These are phyloP conservation scores for Amphiprion percula DNA, from an alignment of 2,113 vertebrate species.

Conservation along the genomic window DNA sequence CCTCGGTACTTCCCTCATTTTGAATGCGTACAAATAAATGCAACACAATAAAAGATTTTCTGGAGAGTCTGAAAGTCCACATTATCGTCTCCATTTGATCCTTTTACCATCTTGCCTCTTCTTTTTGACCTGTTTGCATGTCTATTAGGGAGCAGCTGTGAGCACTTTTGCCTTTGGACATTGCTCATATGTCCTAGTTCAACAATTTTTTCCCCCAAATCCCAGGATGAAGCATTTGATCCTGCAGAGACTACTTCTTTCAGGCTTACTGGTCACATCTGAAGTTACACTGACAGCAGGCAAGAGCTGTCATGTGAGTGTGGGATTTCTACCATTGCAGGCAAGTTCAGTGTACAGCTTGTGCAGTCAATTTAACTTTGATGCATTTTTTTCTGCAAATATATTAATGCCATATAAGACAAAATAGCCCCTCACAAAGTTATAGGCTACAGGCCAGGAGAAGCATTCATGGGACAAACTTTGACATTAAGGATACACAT, in stretches of 20 bases:
- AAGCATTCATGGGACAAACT: not conserved
- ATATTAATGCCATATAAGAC: not conserved
- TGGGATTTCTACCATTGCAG: not conserved
- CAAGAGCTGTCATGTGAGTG: not conserved
- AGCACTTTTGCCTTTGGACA: not conserved
- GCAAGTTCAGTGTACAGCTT: too few species aligned
- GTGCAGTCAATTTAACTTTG: not conserved
- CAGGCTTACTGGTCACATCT: too few species aligned
- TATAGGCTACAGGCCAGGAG: not conserved
- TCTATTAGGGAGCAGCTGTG: not conserved
- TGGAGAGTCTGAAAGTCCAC: not conserved
- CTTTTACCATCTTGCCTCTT: not conserved
- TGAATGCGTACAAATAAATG: not conserved
- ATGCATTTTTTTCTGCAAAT: not conserved
- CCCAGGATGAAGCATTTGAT: too few species aligned
- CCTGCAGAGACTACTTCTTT: too few species aligned
- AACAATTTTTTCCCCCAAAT: too few species aligned
- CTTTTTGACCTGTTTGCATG: not conserved
- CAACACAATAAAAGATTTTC: not conserved
- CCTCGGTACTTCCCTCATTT: not conserved
- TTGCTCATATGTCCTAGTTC: not conserved
- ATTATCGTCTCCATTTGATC: too few species aligned
- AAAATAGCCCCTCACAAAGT: not conserved
- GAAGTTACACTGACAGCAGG: not conserved
- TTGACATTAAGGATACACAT: not conserved